Percentiles rank a stretch among this genome's conserved stretches.
These are phyloP conservation scores for Halisarca cf. caerulea DNA, from an alignment of 37 sponge, comb jelly and placozoan genomes.

Conservation along the genomic window DNA sequence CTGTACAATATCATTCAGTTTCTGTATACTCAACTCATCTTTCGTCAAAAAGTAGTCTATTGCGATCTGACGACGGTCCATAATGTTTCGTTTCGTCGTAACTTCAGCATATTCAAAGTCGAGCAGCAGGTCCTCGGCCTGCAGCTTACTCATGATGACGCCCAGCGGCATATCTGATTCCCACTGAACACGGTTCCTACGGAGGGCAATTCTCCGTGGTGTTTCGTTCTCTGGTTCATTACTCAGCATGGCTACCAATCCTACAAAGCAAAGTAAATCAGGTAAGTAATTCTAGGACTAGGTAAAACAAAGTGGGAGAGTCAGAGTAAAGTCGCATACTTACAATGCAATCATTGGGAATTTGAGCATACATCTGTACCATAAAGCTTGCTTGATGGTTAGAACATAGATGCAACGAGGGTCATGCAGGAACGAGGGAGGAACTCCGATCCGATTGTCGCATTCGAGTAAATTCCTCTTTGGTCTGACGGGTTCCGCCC, in stretches of 20 bases:
- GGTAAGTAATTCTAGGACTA: no score
- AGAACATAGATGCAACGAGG: no score
- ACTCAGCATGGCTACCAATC: no score
- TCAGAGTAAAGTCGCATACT: no score
- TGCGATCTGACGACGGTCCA: no score
- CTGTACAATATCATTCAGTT: neutral
- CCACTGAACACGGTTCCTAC: neutral
- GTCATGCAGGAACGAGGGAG: no score
- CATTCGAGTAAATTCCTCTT: neutral
- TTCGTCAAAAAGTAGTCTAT: conserved; percentile 1
- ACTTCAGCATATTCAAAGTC: neutral
- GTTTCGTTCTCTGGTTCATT: neutral
- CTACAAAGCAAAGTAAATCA: no score
- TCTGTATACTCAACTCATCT: neutral
- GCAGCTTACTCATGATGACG: neutral
- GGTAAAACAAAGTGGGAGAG: no score
- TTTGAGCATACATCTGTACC: no score
- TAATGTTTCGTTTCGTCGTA: neutral
- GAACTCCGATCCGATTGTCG: no score
- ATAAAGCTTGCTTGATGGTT: no score
- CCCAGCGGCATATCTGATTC: neutral
- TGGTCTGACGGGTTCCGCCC: neutral
- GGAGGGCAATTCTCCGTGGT: neutral
- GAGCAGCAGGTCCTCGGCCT: neutral
- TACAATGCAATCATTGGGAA: no score